phyloP scores from a whole-genome alignment of 1,140 invertebrate genomes.

The Aphis craccivora region DNA sequence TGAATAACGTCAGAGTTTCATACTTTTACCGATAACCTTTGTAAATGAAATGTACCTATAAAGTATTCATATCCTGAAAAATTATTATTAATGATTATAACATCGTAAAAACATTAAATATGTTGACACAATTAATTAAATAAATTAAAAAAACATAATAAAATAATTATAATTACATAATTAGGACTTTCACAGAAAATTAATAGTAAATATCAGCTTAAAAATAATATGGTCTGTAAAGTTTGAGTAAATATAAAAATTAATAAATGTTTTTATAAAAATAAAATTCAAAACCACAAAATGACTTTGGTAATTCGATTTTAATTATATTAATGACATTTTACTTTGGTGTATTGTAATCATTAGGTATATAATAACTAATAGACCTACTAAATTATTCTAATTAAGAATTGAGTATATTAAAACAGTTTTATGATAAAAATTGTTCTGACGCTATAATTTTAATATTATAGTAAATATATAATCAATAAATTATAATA shows the following conservation, averaged over 20 bases:
- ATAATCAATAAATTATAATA: background rate
- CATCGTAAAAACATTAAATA: no score
- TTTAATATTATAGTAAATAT: background rate
- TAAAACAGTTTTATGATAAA: background rate
- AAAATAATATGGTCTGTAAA: background rate
- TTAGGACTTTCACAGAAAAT: background rate
- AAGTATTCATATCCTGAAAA: background rate
- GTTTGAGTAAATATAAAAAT: background rate
- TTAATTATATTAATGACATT: background rate
- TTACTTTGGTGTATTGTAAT: no score
- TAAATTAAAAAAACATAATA: no score
- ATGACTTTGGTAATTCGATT: background rate
- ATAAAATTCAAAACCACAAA: background rate
- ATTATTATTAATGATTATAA: conserved; percentile 10
- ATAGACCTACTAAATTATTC: no score
- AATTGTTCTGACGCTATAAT: background rate
- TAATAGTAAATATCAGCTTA: background rate
- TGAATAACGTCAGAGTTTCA: background rate
- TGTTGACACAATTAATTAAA: no score
- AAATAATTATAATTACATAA: background rate
- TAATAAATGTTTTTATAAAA: background rate
- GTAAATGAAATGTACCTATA: no score
- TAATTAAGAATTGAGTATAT: background rate
- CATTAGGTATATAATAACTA: no score
- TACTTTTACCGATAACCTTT: no score